Evolutionary conservation across 2,113 vertebrate genomes (phyloP).

Genomic region (Ailuropoda melanoleuca): DNA sequence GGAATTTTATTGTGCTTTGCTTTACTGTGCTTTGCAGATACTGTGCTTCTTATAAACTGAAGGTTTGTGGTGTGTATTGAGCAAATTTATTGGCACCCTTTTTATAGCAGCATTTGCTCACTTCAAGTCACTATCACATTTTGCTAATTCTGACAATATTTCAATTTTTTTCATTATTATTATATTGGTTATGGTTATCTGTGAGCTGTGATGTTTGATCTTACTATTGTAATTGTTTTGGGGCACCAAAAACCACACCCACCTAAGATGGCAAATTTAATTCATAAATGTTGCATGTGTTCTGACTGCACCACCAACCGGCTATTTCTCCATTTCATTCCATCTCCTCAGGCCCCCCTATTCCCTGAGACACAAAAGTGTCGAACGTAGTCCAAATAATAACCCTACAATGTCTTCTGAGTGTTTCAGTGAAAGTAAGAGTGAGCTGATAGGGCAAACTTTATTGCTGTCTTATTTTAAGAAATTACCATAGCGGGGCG

Average conservation of each 20-base stretch:
- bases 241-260: not conserved
- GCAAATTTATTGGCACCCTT: not conserved
- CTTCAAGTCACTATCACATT: not conserved
- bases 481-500: not conserved
- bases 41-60: not conserved
- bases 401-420: not conserved
- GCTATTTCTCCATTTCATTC: not conserved
- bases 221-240: not conserved
- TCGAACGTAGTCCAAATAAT: not conserved
- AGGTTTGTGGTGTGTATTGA: not conserved
- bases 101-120: not conserved
- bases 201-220: not conserved
- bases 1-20: not conserved
- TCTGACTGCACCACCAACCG: not conserved
- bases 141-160: not conserved
- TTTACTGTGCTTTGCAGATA: not conserved
- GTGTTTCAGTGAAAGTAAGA: not conserved
- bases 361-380: not conserved
- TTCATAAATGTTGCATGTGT: not conserved
- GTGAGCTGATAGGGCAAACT: not conserved
- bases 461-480: not conserved
- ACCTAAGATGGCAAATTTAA: not conserved
- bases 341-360: not conserved
- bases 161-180: not conserved
- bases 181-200: not conserved